These are phyloP conservation scores for Pseudorectes ferrugineus DNA, from an alignment of 2,113 vertebrate species.

Conservation along the genomic window DNA sequence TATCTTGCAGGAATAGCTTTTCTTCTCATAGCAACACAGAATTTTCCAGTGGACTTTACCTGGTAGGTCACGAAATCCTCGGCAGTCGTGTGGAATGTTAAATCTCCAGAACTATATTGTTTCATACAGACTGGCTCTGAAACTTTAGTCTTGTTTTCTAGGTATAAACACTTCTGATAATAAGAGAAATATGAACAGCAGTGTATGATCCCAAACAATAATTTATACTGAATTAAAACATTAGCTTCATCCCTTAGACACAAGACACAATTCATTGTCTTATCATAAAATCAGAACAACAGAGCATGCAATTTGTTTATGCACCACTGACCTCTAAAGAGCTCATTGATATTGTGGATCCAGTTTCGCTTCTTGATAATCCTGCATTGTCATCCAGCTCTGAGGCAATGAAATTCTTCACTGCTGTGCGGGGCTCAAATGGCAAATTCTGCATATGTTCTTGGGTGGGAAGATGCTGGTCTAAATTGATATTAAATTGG, in stretches of 20 bases:
- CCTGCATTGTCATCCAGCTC: conserved; percentile 93
- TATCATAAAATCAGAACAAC: background rate
- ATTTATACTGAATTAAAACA: conserved; percentile 9
- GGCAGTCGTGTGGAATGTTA: background rate
- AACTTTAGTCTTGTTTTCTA: conserved; percentile 46
- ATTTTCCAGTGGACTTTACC: conserved; percentile 5
- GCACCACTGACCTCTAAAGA: conserved; percentile 90
- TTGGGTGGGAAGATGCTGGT: conserved; percentile 86
- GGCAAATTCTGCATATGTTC: conserved; percentile 95
- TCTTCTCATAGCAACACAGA: background rate
- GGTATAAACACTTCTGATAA: conserved; percentile 13
- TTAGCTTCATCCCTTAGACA: background rate
- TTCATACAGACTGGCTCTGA: conserved; percentile 22
- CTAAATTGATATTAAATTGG: conserved; percentile 91
- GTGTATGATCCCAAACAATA: background rate
- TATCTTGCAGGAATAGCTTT: background rate
- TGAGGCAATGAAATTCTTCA: conserved; percentile 96
- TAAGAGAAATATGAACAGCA: conserved; percentile 20
- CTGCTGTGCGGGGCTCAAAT: conserved; percentile 95
- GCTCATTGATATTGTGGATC: conserved; percentile 98
- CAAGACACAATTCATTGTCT: background rate
- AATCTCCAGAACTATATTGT: background rate
- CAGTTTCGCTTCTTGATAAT: conserved; percentile 95
- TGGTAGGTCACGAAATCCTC: conserved; percentile 11
- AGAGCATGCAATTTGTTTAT: conserved; percentile 9